Conservation (phyloP, 1,140 invertebrate species). For the Cataglyphis hispanica region DNA sequence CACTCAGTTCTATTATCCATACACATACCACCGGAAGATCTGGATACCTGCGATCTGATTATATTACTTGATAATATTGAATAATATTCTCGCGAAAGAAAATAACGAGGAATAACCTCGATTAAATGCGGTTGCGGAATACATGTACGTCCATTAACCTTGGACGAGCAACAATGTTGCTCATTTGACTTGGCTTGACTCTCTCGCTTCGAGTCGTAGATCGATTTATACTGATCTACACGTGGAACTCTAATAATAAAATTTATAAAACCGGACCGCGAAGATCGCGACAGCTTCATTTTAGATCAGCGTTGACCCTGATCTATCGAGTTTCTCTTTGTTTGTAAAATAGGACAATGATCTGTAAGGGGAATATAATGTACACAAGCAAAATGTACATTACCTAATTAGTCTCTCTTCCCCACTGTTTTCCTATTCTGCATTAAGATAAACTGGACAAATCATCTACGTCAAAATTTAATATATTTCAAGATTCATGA, state of each 20-base stretch:
- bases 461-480: no score
- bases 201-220: not conserved
- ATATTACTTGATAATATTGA: not conserved
- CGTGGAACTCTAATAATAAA: no score
- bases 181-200: no score
- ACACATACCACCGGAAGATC: not conserved
- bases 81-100: not conserved
- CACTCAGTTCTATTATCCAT: not conserved
- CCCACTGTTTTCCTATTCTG: no score
- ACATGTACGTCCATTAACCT: not conserved
- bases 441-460: no score
- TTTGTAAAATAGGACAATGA: not conserved
- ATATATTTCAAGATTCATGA: no score
- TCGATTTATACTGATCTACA: not conserved
- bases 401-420: no score
- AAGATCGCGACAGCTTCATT: not conserved
- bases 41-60: not conserved
- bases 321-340: not conserved
- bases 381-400: not conserved
- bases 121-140: not conserved
- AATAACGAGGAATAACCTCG: not conserved
- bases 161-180: not conserved
- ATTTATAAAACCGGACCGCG: not conserved
- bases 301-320: constrained; percentile 2
- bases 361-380: not conserved